Conservation (phyloP, 2,888 invertebrate species). For the Epinotia nisella region DNA sequence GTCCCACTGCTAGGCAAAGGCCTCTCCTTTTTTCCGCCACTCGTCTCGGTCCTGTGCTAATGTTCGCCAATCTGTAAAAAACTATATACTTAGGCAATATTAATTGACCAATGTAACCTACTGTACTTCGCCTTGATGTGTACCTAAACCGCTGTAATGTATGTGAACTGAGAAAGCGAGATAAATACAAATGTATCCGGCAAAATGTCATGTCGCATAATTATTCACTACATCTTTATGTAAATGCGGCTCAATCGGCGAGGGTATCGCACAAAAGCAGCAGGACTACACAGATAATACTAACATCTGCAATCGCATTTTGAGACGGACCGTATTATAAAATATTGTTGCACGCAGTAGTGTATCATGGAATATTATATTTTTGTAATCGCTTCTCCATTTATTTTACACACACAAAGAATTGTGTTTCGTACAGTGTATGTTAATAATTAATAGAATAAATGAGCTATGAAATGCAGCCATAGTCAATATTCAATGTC, state of each 20-base stretch:
- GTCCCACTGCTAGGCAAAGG: too few species aligned
- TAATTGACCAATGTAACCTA: neutral
- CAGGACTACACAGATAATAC: constrained; percentile 35
- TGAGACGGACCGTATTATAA: constrained; percentile 1
- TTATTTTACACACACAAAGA: too few species aligned
- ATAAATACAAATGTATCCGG: neutral
- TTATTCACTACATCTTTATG: constrained; percentile 8
- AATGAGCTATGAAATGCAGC: too few species aligned
- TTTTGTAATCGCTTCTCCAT: too few species aligned
- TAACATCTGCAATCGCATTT: constrained; percentile 26
- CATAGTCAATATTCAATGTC: too few species aligned
- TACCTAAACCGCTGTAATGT: neutral
- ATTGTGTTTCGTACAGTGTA: too few species aligned
- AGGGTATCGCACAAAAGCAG: constrained; percentile 40
- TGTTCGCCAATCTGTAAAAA: too few species aligned
- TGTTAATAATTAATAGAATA: too few species aligned
- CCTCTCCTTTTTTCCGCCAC: too few species aligned
- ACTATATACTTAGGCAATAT: too few species aligned
- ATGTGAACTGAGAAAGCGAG: neutral
- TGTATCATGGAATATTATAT: constrained; percentile 31
- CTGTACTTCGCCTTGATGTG: too few species aligned
- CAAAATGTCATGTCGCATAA: constrained; percentile 1
- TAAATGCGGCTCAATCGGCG: constrained; percentile 7
- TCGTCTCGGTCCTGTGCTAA: too few species aligned
- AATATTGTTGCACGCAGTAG: constrained; percentile 45